Evolutionary conservation across 2,888 invertebrate genomes (phyloP), one percentile per base, ranked within the genome.

Genomic region (Lepidochrysops patricia): DNA sequence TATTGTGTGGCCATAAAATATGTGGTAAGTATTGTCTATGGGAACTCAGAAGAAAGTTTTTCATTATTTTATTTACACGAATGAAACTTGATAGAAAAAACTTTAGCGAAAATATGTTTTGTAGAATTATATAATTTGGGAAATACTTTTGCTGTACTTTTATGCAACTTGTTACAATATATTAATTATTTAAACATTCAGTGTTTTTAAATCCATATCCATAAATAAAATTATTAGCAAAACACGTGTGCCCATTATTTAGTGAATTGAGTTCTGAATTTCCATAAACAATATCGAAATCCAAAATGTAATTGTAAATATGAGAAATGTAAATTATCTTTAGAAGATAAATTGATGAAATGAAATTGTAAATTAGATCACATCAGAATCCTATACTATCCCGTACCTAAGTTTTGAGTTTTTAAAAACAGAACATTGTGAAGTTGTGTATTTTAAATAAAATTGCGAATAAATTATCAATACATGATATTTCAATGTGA

Each of bases 381-480:
- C 82, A 80, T 74, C 80, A 77, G 79, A 82, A 78, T 80, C 82
- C 81, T 80, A 77, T 52, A 80, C 76, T 86, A 85, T 84, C 83
- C 86, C 74, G 80, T 87, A 85, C 82, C 84, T 85, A 85, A 80
- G 74, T 84, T 87, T 86, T 87, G 86, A 88, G 85, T 88, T 89
- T 82, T 73, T 82, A 84, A 86, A 84, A 86, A 84, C 81, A 77
- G 80, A 82, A 82, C 81, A 83, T 85, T 87, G 87, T 88, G 87
- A 88, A 87, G 79, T 89, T 88, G 88, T 88, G 89, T 89, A 89
- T 88, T 88, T 89, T 89, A 88, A 87, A 87, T 87, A 84, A 88
- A 88, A 87, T 87, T 88, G 88, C 88, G 85, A 89, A 87, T 89
- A 89, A 89, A 88, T 86, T 87, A 88, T 89, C 87, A 87, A 72